Evolutionary conservation across 2,888 invertebrate species (phyloP).

Genomic region (Villa cingulata): DNA sequence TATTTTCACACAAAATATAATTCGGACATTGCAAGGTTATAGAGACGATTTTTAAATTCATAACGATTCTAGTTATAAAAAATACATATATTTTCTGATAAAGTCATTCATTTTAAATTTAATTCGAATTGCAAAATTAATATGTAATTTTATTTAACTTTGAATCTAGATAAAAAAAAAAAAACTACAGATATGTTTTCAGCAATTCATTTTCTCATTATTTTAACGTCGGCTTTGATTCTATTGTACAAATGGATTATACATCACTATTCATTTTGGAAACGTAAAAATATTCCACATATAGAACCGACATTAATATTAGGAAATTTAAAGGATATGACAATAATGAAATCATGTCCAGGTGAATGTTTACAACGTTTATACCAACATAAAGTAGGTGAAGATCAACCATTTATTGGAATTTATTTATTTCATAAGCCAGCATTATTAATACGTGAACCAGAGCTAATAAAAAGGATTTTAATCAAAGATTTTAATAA

Average conservation of each 20-base stretch:
- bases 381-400: slow-evolving; percentile 25
- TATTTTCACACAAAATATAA: no score
- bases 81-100: no score
- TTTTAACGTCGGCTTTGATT: background rate
- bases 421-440: slow-evolving; percentile 37
- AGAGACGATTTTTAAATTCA: no score
- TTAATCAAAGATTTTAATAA: slow-evolving; percentile 37
- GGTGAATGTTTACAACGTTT: slow-evolving; percentile 29
- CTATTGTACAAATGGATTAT: background rate
- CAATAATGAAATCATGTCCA: slow-evolving; percentile 23
- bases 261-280: slow-evolving; percentile 19
- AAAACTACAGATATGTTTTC: background rate
- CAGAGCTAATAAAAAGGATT: slow-evolving; percentile 36
- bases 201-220: background rate
- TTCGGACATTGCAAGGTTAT: no score
- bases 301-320: slow-evolving; percentile 31
- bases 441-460: slow-evolving; percentile 33
- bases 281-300: slow-evolving; percentile 29
- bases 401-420: slow-evolving; percentile 28
- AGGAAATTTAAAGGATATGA: slow-evolving; percentile 32
- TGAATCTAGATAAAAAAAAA: no score
- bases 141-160: no score
- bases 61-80: no score
- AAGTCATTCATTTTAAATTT: no score
- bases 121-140: no score